A percentile compares a stretch with the other conserved stretches of the same genome.
Evolutionary conservation across 2,113 vertebrate species (phyloP).

Genomic region (Otolemur garnettii): DNA sequence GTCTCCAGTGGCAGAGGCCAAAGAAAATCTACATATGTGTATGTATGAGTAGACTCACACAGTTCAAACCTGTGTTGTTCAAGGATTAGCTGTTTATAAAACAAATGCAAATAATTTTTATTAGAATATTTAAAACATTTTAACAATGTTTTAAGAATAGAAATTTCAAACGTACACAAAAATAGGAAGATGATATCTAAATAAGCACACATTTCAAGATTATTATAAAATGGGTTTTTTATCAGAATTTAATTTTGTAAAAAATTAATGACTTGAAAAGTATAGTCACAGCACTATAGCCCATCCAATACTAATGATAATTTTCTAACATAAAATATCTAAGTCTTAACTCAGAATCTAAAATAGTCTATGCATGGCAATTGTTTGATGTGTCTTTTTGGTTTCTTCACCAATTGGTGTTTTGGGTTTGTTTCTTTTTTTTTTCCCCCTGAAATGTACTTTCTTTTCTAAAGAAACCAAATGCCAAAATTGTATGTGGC

Average conservation of each 20-base stretch:
- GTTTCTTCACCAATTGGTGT: background rate
- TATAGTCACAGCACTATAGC: background rate
- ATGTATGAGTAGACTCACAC: too few relatives aligned
- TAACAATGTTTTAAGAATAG: background rate
- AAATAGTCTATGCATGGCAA: background rate
- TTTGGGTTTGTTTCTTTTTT: background rate
- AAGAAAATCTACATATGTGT: background rate
- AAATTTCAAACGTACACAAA: background rate
- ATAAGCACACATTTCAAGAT: background rate
- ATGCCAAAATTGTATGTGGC: background rate
- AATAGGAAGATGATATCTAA: background rate
- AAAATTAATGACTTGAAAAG: background rate
- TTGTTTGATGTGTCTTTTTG: background rate
- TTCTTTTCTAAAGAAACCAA: background rate
- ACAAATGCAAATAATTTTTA: background rate
- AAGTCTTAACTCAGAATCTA: background rate
- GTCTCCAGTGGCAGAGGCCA: background rate
- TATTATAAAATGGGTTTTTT: background rate
- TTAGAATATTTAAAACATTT: background rate
- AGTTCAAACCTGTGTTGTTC: background rate
- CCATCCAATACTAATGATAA: background rate
- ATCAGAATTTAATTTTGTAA: background rate
- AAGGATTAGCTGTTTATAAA: background rate
- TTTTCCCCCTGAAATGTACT: background rate
- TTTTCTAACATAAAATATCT: background rate